Evolutionary conservation across 1,140 invertebrate species (phyloP).

Genomic region (Bombus superbus): DNA sequence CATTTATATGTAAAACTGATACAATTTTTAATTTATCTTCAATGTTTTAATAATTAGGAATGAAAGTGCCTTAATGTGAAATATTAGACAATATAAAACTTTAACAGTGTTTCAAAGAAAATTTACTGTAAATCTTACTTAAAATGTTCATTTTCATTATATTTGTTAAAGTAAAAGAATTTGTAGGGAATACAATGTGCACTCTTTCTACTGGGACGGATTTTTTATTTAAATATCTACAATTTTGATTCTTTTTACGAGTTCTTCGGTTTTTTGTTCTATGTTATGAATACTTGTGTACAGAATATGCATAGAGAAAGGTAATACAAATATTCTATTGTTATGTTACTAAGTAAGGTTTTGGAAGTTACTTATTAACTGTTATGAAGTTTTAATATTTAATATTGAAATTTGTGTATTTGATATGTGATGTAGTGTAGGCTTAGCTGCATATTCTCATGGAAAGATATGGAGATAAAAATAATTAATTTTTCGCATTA

Average conservation of each 20-base stretch:
- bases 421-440: constrained; percentile 39
- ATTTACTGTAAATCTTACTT: not conserved
- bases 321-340: not conserved
- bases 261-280: not conserved
- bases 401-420: not conserved
- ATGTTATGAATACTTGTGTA: not conserved
- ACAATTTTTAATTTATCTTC: not conserved
- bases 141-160: not conserved
- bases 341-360: not conserved
- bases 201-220: not conserved
- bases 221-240: not conserved
- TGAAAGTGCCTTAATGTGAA: not conserved
- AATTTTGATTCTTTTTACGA: not conserved
- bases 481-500: not conserved
- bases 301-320: not conserved
- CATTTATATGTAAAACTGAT: constrained; percentile 27
- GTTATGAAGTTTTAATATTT: not conserved
- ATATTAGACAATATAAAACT: not conserved
- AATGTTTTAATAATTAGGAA: not conserved
- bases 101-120: not conserved
- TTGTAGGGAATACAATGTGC: not conserved
- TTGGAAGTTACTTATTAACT: not conserved
- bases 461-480: constrained; percentile 3
- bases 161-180: not conserved
- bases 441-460: constrained; percentile 70